Conservation (phyloP, 2,888 invertebrate species). For the Criorhina ranunculi region DNA sequence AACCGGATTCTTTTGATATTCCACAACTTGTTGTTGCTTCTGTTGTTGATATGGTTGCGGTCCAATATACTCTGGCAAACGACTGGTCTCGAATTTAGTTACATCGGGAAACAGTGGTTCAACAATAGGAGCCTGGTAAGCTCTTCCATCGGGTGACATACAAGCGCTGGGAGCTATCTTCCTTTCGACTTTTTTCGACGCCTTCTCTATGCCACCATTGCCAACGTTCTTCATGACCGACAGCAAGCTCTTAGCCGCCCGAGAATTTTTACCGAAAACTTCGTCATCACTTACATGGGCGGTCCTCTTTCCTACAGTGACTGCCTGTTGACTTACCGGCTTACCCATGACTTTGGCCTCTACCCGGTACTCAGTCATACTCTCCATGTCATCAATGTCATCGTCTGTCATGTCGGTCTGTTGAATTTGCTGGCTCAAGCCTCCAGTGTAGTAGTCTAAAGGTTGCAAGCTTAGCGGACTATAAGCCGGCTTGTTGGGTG, state of each 20-base stretch:
- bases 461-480: slow-evolving; percentile 73
- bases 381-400: slow-evolving; percentile 83
- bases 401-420: slow-evolving; percentile 80
- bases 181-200: slow-evolving; percentile 67
- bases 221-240: slow-evolving; percentile 86
- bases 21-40: slow-evolving; percentile 32
- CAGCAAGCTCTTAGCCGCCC: slow-evolving; percentile 85
- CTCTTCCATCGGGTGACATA: slow-evolving; percentile 82
- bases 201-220: slow-evolving; percentile 79
- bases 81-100: slow-evolving; percentile 80
- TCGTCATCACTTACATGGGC: slow-evolving; percentile 84
- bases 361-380: slow-evolving; percentile 87
- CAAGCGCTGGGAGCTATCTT: slow-evolving; percentile 79
- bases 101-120: slow-evolving; percentile 82
- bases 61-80: slow-evolving; percentile 79
- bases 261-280: slow-evolving; percentile 84
- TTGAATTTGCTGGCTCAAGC: slow-evolving; percentile 47
- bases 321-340: slow-evolving; percentile 90
- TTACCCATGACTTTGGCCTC: slow-evolving; percentile 91
- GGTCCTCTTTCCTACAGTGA: slow-evolving; percentile 85
- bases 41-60: slow-evolving; percentile 31
- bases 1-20: slow-evolving; percentile 65
- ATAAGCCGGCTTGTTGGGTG: slow-evolving; percentile 81
- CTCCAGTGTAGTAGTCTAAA: slow-evolving; percentile 78
- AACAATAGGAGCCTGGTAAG: slow-evolving; percentile 83